Evolutionary conservation across 2,113 vertebrate genomes (phyloP).

Genomic region (Tyto alba): DNA sequence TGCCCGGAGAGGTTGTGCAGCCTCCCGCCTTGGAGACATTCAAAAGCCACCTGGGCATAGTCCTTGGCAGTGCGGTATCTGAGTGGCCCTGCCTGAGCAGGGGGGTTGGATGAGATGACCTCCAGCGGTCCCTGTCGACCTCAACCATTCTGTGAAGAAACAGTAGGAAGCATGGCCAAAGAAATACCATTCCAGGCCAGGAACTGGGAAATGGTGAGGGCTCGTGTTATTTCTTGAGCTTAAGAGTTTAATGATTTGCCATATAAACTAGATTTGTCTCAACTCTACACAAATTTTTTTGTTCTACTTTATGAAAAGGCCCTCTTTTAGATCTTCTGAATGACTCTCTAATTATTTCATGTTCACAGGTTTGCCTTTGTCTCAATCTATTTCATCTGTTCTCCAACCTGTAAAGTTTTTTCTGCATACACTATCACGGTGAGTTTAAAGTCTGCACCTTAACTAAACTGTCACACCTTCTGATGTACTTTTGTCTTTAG

Average conservation of each 20-base stretch:
- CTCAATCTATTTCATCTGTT: accelerated
- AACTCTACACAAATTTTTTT: background rate
- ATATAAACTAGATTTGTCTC: background rate
- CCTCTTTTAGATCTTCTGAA: background rate
- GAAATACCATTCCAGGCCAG: background rate
- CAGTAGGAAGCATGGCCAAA: background rate
- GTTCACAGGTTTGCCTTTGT: background rate
- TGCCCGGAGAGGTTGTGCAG: accelerated
- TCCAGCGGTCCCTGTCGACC: background rate
- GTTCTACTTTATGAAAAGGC: background rate
- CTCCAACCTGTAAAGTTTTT: background rate
- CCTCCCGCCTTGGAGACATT: accelerated
- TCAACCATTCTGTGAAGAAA: background rate
- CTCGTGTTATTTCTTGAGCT: background rate
- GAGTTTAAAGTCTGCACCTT: background rate
- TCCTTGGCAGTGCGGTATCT: background rate
- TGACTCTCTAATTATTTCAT: background rate
- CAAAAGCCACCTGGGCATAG: background rate
- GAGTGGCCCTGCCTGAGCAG: background rate
- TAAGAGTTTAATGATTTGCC: background rate
- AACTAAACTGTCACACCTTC: background rate
- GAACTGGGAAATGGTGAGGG: background rate
- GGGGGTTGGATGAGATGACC: background rate
- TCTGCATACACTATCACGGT: background rate
- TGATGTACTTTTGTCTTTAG: background rate